phyloP scores from a whole-genome alignment of 2,888 invertebrate species.

The Byasa hedistus region DNA sequence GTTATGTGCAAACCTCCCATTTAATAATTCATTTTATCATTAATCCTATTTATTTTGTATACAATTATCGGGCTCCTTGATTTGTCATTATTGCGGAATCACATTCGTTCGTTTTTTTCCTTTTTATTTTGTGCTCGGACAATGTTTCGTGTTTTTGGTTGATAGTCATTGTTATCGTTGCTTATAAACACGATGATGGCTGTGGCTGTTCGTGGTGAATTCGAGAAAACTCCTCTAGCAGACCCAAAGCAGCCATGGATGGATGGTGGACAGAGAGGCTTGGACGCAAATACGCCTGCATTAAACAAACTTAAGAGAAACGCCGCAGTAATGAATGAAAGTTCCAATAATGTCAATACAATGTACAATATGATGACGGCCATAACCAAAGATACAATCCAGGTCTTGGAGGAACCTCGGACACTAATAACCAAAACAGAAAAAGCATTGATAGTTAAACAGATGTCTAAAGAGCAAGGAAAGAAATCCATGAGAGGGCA shows the following conservation, averaged over 20 bases:
- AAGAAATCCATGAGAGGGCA: conserved; percentile 14
- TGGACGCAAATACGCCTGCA: not conserved
- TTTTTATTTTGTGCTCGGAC: conserved; percentile 35
- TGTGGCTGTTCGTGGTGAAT: conserved; percentile 6
- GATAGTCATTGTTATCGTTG: conserved; percentile 59
- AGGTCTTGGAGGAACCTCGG: conserved; percentile 5
- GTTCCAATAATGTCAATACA: not conserved
- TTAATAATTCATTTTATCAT: conserved; percentile 51
- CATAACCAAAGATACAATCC: conserved; percentile 1
- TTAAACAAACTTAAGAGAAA: not conserved
- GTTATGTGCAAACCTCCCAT: conserved; percentile 61
- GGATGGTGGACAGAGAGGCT: conserved; percentile 2
- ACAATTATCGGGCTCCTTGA: conserved; percentile 29
- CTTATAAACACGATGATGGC: conserved; percentile 39
- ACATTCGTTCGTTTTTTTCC: conserved; percentile 33
- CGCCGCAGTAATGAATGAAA: not conserved
- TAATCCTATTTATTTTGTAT: conserved; percentile 40
- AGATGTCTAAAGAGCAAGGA: not conserved
- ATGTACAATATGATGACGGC: not conserved
- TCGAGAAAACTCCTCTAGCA: conserved; percentile 1
- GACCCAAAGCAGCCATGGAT: conserved; percentile 9
- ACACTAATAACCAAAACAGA: conserved; percentile 5
- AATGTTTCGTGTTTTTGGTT: conserved; percentile 47
- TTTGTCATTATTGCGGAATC: conserved; percentile 34
- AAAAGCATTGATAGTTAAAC: not conserved